These are phyloP conservation scores for Merluccius polli DNA, from an alignment of 2,797 vertebrate species.

Conservation along the genomic window DNA sequence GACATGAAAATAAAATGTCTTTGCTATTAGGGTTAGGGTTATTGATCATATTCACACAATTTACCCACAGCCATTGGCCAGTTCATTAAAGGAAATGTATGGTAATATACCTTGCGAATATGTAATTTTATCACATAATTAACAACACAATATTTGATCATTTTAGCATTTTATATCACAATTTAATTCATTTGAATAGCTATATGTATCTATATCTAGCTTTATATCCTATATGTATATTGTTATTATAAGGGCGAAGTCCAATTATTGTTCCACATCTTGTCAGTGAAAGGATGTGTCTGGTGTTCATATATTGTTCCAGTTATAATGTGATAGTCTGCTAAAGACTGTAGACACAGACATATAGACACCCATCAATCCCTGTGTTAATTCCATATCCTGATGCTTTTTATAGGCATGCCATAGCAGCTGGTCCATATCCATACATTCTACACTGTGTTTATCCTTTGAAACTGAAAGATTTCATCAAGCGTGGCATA, in stretches of 20 bases:
- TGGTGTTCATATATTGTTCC: neutral
- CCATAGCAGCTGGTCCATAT: conserved; percentile 25
- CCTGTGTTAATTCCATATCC: neutral
- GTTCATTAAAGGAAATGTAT: no score
- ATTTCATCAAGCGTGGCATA: conserved; percentile 29
- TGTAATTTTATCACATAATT: no score
- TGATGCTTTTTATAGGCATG: neutral
- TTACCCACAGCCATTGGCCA: no score
- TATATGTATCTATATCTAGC: neutral
- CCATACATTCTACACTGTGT: conserved; percentile 8
- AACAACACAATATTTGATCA: neutral
- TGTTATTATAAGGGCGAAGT: neutral
- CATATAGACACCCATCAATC: neutral
- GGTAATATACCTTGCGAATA: no score
- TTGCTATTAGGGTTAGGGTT: neutral
- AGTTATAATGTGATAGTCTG: neutral
- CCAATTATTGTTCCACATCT: neutral
- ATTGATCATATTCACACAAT: no score
- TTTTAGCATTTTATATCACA: neutral
- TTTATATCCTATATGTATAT: neutral
- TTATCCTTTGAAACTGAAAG: conserved; percentile 42
- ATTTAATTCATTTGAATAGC: neutral
- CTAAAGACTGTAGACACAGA: neutral
- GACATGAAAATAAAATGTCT: neutral
- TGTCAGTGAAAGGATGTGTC: neutral